These are phyloP conservation scores for Cardinalis cardinalis DNA, from an alignment of 2,113 vertebrate genomes.

Conservation along the genomic window DNA sequence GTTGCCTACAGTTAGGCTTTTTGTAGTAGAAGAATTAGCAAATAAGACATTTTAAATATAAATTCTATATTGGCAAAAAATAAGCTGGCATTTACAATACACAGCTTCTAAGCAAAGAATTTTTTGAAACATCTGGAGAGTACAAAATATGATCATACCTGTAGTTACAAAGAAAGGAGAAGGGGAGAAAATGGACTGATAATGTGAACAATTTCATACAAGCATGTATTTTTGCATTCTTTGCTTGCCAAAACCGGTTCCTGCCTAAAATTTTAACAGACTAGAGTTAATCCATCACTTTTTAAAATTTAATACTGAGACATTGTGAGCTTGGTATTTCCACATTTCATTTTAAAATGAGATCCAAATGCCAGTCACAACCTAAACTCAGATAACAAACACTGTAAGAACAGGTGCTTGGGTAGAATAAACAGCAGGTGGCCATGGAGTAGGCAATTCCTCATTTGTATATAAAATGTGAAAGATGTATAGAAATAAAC, in stretches of 20 bases:
- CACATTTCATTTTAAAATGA: not conserved
- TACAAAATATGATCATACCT: not conserved
- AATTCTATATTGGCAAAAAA: not conserved
- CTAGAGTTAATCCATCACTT: not conserved
- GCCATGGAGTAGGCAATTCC: not conserved
- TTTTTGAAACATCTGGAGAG: not conserved
- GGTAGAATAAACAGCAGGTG: not conserved
- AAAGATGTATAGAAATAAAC: not conserved
- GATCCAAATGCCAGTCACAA: not conserved
- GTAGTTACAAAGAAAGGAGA: not conserved
- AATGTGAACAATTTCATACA: not conserved
- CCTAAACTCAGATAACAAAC: not conserved
- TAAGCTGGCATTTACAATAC: not conserved
- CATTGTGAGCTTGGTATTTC: not conserved
- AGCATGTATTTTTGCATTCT: not conserved
- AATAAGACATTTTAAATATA: not conserved
- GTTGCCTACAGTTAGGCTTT: not conserved
- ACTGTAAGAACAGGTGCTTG: not conserved
- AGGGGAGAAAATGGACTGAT: not conserved
- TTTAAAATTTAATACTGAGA: not conserved
- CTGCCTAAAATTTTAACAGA: not conserved
- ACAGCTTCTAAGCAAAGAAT: not conserved
- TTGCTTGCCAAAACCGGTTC: not conserved
- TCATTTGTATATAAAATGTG: not conserved
- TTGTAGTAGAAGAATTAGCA: not conserved